Evolutionary conservation across 2,113 vertebrate genomes (phyloP), one percentile per base, ranked within the genome.

Genomic region (Pelecanoides urinatrix): DNA sequence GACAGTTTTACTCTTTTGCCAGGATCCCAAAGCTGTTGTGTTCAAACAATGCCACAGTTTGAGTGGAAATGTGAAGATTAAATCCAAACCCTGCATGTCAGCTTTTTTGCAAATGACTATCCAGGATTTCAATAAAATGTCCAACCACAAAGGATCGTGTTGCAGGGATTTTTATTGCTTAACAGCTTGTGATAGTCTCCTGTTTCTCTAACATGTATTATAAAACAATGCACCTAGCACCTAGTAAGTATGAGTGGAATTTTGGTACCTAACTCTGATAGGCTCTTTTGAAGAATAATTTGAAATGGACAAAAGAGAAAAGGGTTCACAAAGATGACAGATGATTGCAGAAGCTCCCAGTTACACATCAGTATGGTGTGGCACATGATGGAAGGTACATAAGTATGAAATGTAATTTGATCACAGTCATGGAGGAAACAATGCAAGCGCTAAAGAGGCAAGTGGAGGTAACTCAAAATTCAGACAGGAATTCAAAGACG

Each of bases 1-100:
- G 89, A 90, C 86, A 95, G 80, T 97, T 96, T 95, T 95, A 94
- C 97, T 96, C 84, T 90, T 92, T 96, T 97, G 95, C 95, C 95
- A 94, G 92, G 85, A 96, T 96, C 95, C 91, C 90, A 73, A 95
- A 95, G 78, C 87, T 83, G 93, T 93, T 87, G 70, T 93, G 74
- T 96, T 97, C 92, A 96, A 96, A 97, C 95, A 95, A 95, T 96
- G 90, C 93, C 95, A 96, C 95, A 95, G 94, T 97, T 95, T 96
- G 89, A 97, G 97, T 95, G 93, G 95, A 97, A 96, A 95, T 82
- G 68, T 88, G 58, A 96, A 92, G 70, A 96, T 96, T 89, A 97
- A 97, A 93, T 96, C 86, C 95, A 92, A 98, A 88, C 91, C 62
- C 87, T 95, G 67, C 82, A 47, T 94, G 80, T 97, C 94, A 97